Percentiles rank a stretch among this genome's conserved stretches.
Conservation (phyloP, 2,797 vertebrate genomes). For the Anas bernieri region DNA sequence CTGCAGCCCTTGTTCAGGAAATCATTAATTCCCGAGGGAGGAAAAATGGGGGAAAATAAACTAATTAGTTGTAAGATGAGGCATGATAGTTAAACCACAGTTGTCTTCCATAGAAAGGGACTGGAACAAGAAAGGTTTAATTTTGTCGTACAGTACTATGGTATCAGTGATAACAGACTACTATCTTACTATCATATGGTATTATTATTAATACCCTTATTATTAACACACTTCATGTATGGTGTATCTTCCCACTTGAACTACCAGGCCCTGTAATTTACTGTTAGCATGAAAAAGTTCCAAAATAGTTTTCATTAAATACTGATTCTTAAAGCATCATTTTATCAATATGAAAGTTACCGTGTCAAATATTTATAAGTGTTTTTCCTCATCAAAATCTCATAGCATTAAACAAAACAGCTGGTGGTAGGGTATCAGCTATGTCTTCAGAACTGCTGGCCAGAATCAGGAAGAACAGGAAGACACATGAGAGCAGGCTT, state of each 20-base stretch:
- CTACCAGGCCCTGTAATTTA: not conserved
- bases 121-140: not conserved
- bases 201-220: constrained; percentile 9
- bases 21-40: not conserved
- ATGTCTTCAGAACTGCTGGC: not conserved
- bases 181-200: not conserved
- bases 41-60: constrained; percentile 3
- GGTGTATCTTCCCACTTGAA: not conserved
- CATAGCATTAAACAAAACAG: not conserved
- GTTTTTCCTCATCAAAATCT: not conserved
- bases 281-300: not conserved
- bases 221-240: not conserved
- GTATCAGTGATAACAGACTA: not conserved
- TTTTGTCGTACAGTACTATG: not conserved
- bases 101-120: not conserved
- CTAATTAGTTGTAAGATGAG: constrained; percentile 5
- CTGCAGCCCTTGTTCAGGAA: not conserved
- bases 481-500: not conserved
- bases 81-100: not conserved
- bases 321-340: not conserved
- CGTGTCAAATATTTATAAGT: not conserved
- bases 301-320: not conserved
- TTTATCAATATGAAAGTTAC: not conserved
- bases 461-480: not conserved
- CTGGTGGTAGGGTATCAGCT: not conserved